Percentiles rank a stretch among this genome's conserved stretches.
Conservation (phyloP, 2,113 vertebrate genomes). For the Oncorhynchus masou region DNA sequence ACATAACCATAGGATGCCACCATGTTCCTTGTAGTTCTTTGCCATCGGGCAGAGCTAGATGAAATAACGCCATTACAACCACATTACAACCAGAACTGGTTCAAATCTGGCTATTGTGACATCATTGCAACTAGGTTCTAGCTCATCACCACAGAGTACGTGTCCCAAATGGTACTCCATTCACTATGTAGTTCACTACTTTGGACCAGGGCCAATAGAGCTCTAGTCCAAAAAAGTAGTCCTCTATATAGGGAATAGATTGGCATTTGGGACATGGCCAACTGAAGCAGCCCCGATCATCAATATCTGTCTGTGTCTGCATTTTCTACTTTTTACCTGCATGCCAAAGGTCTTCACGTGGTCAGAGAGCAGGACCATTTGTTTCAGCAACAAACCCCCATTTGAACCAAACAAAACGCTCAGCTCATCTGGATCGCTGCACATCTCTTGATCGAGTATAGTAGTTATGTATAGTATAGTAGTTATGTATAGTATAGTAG, state of each 20-base stretch:
- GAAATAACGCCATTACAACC: too few relatives aligned
- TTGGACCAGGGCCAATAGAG: too few relatives aligned
- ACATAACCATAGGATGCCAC: background rate
- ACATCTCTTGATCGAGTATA: slow-evolving; percentile 80
- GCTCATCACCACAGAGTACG: slow-evolving; percentile 11
- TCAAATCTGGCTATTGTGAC: too few relatives aligned
- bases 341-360: slow-evolving; percentile 73
- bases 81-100: too few relatives aligned
- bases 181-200: too few relatives aligned
- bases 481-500: too few relatives aligned
- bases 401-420: slow-evolving; percentile 54
- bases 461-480: too few relatives aligned
- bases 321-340: slow-evolving; percentile 77
- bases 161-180: too few relatives aligned
- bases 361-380: slow-evolving; percentile 63
- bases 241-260: too few relatives aligned
- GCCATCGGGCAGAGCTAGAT: too few relatives aligned
- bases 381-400: slow-evolving; percentile 20
- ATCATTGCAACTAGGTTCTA: background rate
- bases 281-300: slow-evolving; percentile 14
- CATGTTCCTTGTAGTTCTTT: slow-evolving; percentile 17
- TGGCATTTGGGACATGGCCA: too few relatives aligned
- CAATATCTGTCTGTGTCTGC: slow-evolving; percentile 54
- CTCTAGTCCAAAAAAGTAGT: too few relatives aligned
- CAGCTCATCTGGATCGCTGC: slow-evolving; percentile 69